Evolutionary conservation across 2,797 vertebrate genomes (phyloP).

Genomic region (Uromys caudimaculatus): DNA sequence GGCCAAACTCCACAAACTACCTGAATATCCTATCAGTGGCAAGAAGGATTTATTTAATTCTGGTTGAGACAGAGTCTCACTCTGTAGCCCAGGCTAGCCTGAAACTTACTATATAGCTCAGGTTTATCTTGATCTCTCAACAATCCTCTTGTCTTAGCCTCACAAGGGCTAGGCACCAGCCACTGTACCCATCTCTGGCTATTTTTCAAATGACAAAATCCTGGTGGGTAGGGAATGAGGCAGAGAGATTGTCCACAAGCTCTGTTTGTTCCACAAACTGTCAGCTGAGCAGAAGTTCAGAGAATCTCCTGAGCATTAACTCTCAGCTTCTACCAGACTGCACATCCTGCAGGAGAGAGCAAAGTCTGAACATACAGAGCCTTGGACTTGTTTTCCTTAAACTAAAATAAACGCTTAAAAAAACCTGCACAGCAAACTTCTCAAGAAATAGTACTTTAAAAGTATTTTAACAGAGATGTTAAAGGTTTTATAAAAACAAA

Average conservation of each 20-base stretch:
- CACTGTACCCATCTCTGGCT: not conserved
- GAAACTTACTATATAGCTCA: not conserved
- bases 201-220: not conserved
- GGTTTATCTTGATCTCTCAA: not conserved
- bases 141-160: not conserved
- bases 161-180: not conserved
- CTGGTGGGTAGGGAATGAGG: no score
- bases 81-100: not conserved
- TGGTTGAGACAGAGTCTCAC: not conserved
- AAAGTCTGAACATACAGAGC: no score
- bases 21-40: not conserved
- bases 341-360: no score
- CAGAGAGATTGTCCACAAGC: no score
- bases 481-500: not conserved
- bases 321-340: not conserved
- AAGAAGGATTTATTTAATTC: not conserved
- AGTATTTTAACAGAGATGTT: not conserved
- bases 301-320: not conserved
- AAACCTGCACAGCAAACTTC: not conserved
- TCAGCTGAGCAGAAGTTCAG: not conserved
- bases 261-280: accelerated
- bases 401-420: not conserved
- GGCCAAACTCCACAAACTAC: not conserved
- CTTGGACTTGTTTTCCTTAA: not conserved
- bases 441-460: not conserved